Evolutionary conservation across 2,113 vertebrate genomes (phyloP).

Genomic region (Pituophis catenifer): DNA sequence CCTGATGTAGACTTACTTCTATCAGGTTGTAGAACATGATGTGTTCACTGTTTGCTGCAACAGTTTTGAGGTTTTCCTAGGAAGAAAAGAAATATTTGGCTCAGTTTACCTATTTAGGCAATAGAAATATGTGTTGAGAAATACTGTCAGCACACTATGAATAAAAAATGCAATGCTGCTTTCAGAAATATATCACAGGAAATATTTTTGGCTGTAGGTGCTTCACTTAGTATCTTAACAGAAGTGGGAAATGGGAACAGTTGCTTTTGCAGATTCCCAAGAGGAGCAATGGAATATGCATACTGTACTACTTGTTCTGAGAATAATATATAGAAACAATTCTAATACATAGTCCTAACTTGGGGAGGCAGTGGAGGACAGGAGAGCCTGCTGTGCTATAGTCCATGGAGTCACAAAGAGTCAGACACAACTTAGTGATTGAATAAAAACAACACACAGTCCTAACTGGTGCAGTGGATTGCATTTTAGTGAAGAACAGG

Average conservation of each 20-base stretch:
- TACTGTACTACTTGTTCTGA: background rate
- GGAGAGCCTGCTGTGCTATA: background rate
- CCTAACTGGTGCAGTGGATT: background rate
- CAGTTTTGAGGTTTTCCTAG: slow-evolving; percentile 76
- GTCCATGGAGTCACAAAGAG: background rate
- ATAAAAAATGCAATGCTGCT: background rate
- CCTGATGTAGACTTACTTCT: slow-evolving; percentile 71
- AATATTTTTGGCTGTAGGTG: background rate
- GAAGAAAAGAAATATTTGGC: slow-evolving; percentile 20
- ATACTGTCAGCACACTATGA: background rate
- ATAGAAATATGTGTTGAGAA: background rate
- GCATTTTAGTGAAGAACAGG: background rate
- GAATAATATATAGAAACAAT: background rate
- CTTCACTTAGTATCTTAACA: background rate
- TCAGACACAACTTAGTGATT: background rate
- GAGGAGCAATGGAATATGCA: background rate
- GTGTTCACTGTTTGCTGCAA: slow-evolving; percentile 78
- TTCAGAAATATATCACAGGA: background rate
- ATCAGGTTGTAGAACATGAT: slow-evolving; percentile 79
- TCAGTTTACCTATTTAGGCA: slow-evolving; percentile 2
- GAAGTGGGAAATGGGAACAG: background rate
- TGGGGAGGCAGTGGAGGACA: background rate
- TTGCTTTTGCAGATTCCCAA: background rate
- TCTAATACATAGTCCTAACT: background rate
- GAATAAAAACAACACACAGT: background rate